Evolutionary conservation across 2,113 vertebrate species (phyloP).

Genomic region (Urocitellus parryii): DNA sequence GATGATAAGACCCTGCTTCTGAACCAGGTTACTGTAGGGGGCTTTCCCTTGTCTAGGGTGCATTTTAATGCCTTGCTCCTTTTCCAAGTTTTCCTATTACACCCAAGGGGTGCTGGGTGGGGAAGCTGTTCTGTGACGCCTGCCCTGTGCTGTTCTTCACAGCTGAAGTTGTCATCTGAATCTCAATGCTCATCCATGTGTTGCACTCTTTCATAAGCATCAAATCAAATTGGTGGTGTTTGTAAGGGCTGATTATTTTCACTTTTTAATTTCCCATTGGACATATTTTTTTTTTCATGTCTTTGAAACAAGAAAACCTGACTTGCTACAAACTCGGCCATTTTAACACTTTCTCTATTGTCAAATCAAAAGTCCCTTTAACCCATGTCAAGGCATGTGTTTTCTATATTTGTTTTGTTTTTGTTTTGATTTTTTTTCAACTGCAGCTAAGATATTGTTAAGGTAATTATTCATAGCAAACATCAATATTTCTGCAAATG

Average conservation of each 20-base stretch:
- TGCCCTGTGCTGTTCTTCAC: rapidly evolving
- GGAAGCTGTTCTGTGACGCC: no score
- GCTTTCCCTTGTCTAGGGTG: not conserved
- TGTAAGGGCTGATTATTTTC: not conserved
- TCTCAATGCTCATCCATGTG: not conserved
- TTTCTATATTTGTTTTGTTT: not conserved
- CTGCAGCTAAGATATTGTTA: not conserved
- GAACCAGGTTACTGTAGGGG: not conserved
- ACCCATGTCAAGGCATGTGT: not conserved
- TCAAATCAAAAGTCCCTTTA: not conserved
- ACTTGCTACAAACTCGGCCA: not conserved
- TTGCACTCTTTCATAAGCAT: not conserved
- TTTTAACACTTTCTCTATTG: not conserved
- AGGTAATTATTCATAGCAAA: constrained; percentile 52
- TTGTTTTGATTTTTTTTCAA: not conserved
- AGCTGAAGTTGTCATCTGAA: not conserved
- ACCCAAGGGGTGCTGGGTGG: no score
- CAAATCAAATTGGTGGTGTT: not conserved
- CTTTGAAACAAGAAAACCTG: not conserved
- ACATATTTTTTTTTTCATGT: not conserved
- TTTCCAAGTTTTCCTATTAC: not conserved
- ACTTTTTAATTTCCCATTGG: not conserved
- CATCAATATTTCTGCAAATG: not conserved
- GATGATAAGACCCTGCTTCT: not conserved
- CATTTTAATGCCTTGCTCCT: not conserved